Evolutionary conservation across 2,888 invertebrate genomes (phyloP).

Genomic region (Pandemis heparana): DNA sequence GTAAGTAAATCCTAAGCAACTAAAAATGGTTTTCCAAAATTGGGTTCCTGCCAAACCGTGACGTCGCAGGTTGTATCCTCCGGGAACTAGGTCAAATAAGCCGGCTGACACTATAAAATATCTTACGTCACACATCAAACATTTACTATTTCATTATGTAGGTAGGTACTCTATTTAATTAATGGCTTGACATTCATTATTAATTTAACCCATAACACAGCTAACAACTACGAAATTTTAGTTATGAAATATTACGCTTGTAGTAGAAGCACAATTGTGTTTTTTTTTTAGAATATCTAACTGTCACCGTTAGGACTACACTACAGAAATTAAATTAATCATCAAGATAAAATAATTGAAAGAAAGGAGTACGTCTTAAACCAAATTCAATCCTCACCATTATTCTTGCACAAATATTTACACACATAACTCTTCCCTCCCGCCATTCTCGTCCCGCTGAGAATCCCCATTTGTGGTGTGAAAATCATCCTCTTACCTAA

Average conservation of each 20-base stretch:
- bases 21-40: constrained; percentile 62
- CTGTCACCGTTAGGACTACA: no score
- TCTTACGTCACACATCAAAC: constrained; percentile 52
- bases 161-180: constrained; percentile 28
- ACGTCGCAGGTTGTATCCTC: constrained; percentile 61
- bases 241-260: background rate
- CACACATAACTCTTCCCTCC: background rate
- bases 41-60: constrained; percentile 74
- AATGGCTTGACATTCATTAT: constrained; percentile 8
- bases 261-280: no score
- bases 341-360: background rate
- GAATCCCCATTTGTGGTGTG: background rate
- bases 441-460: background rate
- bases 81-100: constrained; percentile 76
- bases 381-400: background rate
- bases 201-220: background rate
- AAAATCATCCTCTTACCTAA: constrained; percentile 15
- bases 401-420: background rate
- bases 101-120: constrained; percentile 53
- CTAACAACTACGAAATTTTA: background rate
- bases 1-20: constrained; percentile 45
- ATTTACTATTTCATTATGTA: constrained; percentile 26
- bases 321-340: background rate
- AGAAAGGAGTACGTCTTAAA: background rate
- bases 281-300: no score